Evolutionary conservation across 2,888 invertebrate genomes (phyloP), one percentile per base, ranked within the genome.

Genomic region (Caenorhabditis sp.): DNA sequence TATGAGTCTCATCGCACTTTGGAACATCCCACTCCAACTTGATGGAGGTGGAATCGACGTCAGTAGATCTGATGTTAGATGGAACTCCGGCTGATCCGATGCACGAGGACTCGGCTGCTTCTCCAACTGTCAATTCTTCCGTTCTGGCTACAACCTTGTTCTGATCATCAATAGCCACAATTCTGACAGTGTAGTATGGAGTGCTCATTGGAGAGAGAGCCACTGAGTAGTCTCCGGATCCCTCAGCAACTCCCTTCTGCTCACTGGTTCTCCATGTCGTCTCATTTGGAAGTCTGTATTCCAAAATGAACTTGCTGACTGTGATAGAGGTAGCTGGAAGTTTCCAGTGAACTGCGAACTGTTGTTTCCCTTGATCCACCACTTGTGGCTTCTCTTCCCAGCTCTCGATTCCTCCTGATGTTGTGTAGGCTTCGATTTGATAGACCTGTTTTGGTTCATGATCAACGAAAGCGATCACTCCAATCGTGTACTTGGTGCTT

Each of bases 401-500:
- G 7, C 84, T 83, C 63, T 87, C 85, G n/a, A 84, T 88, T 28
- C 81, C 74, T 28, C 73, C 82, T 35, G 82, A 77, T 8, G 90
- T 89, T n/a, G 90, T 89, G 31, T 75, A 66, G 3, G 86, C 84
- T 26, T 83, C 81, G 56, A 89, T 69, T 16, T 86, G 86, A 61
- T 91, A 91, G 51, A 91, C 88, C 47, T 86, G 89, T 35, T 85
- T 84, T n/a, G 92, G 92, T 70, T 90, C 91, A 63, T 90, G 89
- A 69, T 92, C 90, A 35, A 90, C 91, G 73, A 90, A 90, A 7
- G 92, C 92, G 22, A 92, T 85, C 14, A 92, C 90, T n/a, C 90
- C 92, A 70, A 92, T 89, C 19, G 86, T 86, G 79, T 92, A 91
- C 58, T 90, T 87, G 47, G 90, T 89, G 84, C 80, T 85, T 12